Conservation (phyloP, 2,888 invertebrate genomes). For the Falcaria lacertinaria region DNA sequence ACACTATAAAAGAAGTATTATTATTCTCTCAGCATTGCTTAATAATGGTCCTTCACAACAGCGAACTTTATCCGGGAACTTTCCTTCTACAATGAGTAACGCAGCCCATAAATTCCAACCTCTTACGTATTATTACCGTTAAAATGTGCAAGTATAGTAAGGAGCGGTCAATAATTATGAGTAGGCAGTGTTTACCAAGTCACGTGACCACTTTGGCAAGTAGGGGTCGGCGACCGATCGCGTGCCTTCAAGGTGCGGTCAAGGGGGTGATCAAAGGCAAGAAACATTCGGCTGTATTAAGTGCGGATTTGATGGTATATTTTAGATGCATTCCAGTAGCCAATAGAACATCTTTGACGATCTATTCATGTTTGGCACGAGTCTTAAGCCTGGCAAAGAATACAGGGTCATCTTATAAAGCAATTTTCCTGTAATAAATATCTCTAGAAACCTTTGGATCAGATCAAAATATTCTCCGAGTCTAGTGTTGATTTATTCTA, state of each 20-base stretch:
- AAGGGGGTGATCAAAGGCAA: slow-evolving; percentile 53
- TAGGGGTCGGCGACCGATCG: slow-evolving; percentile 47
- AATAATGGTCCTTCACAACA: no score
- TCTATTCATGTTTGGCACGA: no score
- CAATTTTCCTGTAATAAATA: no score
- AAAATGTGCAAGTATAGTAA: background rate
- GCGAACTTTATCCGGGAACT: background rate
- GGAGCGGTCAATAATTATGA: background rate
- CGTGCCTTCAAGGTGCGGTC: slow-evolving; percentile 50
- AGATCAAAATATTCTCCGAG: no score
- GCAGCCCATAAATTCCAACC: background rate
- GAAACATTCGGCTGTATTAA: slow-evolving; percentile 1
- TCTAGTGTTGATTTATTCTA: no score
- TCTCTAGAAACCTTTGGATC: no score
- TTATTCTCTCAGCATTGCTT: no score
- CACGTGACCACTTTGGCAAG: slow-evolving; percentile 27
- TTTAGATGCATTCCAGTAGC: no score
- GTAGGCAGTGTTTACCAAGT: slow-evolving; percentile 6
- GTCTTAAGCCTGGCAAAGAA: no score
- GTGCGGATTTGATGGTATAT: slow-evolving; percentile 5
- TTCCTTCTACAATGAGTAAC: background rate
- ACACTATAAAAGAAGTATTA: no score
- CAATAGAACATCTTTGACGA: no score
- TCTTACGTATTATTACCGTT: background rate
- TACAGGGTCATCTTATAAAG: no score